Base-by-base conservation (phyloP, 2,888 invertebrate genomes). In the Scaptomyza flava region DNA sequence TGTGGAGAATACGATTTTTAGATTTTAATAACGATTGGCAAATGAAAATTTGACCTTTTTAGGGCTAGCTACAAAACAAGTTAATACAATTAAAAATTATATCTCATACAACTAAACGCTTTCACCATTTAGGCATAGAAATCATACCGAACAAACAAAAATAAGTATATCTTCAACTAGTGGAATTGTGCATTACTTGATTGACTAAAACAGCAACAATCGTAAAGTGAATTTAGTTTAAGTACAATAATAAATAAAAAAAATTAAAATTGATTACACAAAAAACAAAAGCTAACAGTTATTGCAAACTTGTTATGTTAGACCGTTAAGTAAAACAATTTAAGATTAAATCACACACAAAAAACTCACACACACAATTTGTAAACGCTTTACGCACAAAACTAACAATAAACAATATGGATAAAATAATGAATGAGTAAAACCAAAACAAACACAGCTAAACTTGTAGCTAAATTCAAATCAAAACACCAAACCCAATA, bases 281-380 rank as follows among this genome's bases (percentile, higher is more conserved):
- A 33, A 34, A 11, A 20, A n/a, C 57, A 50, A 20, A 33, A n/a
- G 72, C 66, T 65, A 53, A 56, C 67, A 67, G 47, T 68, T 59
- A 85, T 89, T 77, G 66, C 79, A 71, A 76, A 83, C 72, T 85
- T 84, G 83, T 85, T 82, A 82, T 67, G 63, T 72, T 78, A 78
- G 78, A 58, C 53, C 64, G 36, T 63, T 84, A 81, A 85, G 84
- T 71, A 74, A 69, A 56, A 27, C 65, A 74, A 77, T 79, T 75
- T 51, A 70, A 69, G 68, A 67, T 53, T 54, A 57, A 46, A 9
- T 34, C 33, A 50, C 64, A 48, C 34, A 9, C 17, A 33, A 23
- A 2, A 23, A 3, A 23, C 4, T 4, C 23, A 17, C 48, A 34
- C 45, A 47, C 64, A 56, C 47, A 53, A 81, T 84, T 82, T 82